Conservation (phyloP, 2,888 invertebrate genomes). For the Notodonta dromedarius region DNA sequence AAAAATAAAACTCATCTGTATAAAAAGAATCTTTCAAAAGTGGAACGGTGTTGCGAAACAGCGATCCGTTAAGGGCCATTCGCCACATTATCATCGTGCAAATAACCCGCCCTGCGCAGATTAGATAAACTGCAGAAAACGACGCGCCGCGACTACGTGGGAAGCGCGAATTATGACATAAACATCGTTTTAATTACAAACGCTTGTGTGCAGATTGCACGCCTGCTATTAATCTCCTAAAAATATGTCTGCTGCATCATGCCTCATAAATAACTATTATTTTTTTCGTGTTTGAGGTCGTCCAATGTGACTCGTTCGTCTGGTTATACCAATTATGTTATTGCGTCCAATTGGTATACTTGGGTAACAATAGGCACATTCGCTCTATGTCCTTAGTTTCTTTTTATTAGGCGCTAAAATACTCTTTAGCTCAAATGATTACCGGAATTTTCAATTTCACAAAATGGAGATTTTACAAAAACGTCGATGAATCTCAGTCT, state of each 20-base stretch:
- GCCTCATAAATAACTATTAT: constrained; percentile 36
- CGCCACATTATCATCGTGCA: constrained; percentile 75
- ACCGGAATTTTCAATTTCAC: too few species aligned
- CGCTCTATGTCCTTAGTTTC: constrained; percentile 2
- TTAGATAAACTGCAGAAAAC: constrained; percentile 76
- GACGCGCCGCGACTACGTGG: constrained; percentile 56
- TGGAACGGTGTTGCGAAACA: constrained; percentile 59
- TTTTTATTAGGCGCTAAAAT: too few species aligned
- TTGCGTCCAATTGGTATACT: constrained; percentile 6
- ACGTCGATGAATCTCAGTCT: too few species aligned
- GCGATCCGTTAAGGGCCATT: constrained; percentile 70
- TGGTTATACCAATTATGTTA: constrained; percentile 19
- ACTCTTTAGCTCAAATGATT: too few species aligned
- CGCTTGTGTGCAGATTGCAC: constrained; percentile 46
- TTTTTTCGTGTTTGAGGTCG: constrained; percentile 34
- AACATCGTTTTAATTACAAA: constrained; percentile 50
- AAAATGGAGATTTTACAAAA: too few species aligned
- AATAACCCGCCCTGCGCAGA: constrained; percentile 77
- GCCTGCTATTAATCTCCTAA: constrained; percentile 39
- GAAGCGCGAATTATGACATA: constrained; percentile 56
- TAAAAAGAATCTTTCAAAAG: constrained; percentile 26
- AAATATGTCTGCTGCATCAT: constrained; percentile 35
- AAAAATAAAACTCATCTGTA: too few species aligned
- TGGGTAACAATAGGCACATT: neutral
- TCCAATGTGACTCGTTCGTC: constrained; percentile 41